phyloP scores from a whole-genome alignment of 2,113 vertebrate species.

The Callipepla californica region DNA sequence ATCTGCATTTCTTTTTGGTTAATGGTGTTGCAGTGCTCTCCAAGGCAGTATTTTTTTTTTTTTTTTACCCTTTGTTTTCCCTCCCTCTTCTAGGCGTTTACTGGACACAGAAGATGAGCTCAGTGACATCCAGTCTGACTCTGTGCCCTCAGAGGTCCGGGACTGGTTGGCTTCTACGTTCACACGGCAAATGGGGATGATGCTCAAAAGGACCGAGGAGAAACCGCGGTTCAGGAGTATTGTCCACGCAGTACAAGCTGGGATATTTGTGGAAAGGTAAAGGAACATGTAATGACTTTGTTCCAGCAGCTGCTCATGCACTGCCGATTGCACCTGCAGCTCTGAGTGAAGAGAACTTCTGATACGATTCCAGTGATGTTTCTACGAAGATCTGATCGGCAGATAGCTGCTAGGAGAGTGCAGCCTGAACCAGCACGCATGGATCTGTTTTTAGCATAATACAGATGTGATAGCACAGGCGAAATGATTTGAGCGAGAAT shows the following conservation, averaged over 20 bases:
- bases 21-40: not conserved
- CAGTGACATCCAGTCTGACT: conserved; percentile 95
- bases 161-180: conserved; percentile 99
- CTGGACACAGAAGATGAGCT: conserved; percentile 98
- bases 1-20: not conserved
- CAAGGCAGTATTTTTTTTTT: not conserved
- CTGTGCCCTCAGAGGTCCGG: conserved; percentile 97
- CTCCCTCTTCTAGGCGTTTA: conserved; percentile 80
- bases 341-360: not conserved
- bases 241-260: conserved; percentile 97
- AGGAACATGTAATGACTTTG: not conserved
- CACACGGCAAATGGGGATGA: conserved; percentile 97
- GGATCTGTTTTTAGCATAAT: not conserved
- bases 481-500: not conserved
- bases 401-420: not conserved
- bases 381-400: not conserved
- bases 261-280: conserved; percentile 98
- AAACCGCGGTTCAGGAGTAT: conserved; percentile 96
- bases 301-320: not conserved
- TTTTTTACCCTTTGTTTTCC: not conserved
- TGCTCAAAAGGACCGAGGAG: conserved; percentile 92
- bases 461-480: not conserved
- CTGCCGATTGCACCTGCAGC: not conserved
- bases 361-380: not conserved
- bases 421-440: not conserved